phyloP scores from a whole-genome alignment of 2,797 vertebrate species.

The Acanthiza pusilla region DNA sequence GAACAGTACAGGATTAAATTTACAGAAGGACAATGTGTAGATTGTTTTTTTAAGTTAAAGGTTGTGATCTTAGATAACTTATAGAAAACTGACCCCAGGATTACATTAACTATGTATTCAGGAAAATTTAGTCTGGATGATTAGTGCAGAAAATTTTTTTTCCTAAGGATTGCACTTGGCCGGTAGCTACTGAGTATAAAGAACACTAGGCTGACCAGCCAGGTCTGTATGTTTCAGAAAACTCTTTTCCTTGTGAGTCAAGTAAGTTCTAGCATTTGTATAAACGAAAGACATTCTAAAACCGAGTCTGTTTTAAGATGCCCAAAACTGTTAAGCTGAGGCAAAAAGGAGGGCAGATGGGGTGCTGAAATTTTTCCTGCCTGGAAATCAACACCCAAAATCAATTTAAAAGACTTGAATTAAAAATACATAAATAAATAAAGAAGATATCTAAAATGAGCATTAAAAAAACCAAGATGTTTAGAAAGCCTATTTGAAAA shows the following conservation, averaged over 20 bases:
- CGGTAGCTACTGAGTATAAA: background rate
- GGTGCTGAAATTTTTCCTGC: background rate
- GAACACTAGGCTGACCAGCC: background rate
- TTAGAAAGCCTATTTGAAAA: background rate
- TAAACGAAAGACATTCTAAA: background rate
- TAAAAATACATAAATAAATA: too few species aligned
- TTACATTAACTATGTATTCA: background rate
- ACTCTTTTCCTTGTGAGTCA: background rate
- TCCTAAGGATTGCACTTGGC: background rate
- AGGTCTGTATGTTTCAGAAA: background rate
- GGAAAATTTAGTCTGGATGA: background rate
- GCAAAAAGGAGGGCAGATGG: accelerated
- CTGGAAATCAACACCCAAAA: background rate
- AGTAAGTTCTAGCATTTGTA: background rate
- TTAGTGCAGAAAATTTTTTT: background rate
- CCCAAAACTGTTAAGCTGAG: background rate
- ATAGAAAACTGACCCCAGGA: background rate
- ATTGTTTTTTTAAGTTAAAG: background rate
- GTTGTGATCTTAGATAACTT: background rate
- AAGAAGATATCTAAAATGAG: background rate
- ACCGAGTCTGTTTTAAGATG: background rate
- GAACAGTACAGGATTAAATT: background rate
- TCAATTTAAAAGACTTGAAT: background rate
- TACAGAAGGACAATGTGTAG: background rate
- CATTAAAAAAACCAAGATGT: background rate